Evolutionary conservation across 2,888 invertebrate species (phyloP).

Genomic region (Rhagium mordax): DNA sequence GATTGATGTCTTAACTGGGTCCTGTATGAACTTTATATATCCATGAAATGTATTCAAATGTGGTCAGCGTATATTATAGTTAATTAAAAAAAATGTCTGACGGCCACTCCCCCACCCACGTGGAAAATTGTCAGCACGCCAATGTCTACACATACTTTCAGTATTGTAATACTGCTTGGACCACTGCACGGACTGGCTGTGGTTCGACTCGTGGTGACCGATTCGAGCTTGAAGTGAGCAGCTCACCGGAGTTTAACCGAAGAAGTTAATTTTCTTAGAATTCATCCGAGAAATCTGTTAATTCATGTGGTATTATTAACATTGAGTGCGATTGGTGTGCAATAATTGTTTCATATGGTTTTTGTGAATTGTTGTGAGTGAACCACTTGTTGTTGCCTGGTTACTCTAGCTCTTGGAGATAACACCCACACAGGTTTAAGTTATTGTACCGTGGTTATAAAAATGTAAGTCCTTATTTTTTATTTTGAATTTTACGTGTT

Average conservation of each 20-base stretch:
- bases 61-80: background rate
- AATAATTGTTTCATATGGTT: constrained; percentile 7
- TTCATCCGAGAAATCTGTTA: background rate
- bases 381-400: constrained; percentile 44
- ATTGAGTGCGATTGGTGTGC: constrained; percentile 8
- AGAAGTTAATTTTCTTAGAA: constrained; percentile 19
- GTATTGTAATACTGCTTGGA: constrained; percentile 56
- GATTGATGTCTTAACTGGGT: too few species aligned
- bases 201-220: constrained; percentile 48
- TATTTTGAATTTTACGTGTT: background rate
- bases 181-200: constrained; percentile 47
- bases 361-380: constrained; percentile 45
- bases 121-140: constrained; percentile 36
- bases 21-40: background rate
- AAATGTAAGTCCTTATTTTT: constrained; percentile 23
- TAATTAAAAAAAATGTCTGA: background rate
- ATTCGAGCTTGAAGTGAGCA: constrained; percentile 27
- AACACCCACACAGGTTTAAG: constrained; percentile 35
- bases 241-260: constrained; percentile 7
- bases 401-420: constrained; percentile 37
- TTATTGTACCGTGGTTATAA: constrained; percentile 23
- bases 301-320: background rate
- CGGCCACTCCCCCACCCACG: constrained; percentile 29
- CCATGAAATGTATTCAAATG: background rate
- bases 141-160: constrained; percentile 54